Base-by-base conservation (phyloP, 2,797 vertebrate genomes). In the Philypnodon macrostomus region DNA sequence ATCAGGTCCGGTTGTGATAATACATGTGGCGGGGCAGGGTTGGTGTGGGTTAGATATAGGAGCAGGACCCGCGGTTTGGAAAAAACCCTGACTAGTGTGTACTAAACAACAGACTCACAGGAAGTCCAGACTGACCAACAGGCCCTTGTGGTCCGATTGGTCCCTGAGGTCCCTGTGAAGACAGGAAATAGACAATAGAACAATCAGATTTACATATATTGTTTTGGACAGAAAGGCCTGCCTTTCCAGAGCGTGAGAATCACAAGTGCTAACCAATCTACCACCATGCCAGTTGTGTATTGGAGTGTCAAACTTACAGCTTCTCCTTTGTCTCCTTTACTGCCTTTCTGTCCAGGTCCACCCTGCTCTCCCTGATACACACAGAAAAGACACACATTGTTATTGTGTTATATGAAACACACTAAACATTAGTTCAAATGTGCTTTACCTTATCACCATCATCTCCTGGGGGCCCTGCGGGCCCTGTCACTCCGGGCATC, bases 251-350 rank as follows among this genome's bases (percentile, higher is more conserved):
- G n/a, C n/a, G n/a, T n/a, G n/a, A n/a, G n/a, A n/a, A n/a, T n/a
- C n/a, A n/a, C n/a, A n/a, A n/a, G n/a, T n/a, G n/a, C n/a, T n/a
- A n/a, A n/a, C n/a, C n/a, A n/a, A n/a, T n/a, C n/a, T n/a, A n/a
- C n/a, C n/a, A n/a, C n/a, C n/a, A n/a, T n/a, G n/a, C n/a, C n/a
- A n/a, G n/a, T n/a, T n/a, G n/a, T n/a, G n/a, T n/a, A n/a, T n/a
- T n/a, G n/a, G n/a, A 10, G 29, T 10, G 58, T 15, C 5, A 52
- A 8, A 93, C 95, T 93, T 63, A 98, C 96, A 0, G 85, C 84
- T 88, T 98, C 96, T 71, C 96, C 96, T 85, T 98, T 98, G 86
- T 95, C 94, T 45, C 94, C 96, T 87, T 98, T 98, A 81, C 93
- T 95, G 33, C 96, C 96, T 81, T 98, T 98, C 75, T 98, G 96